Conservation (phyloP, 2,888 invertebrate species). For the Gari tellinella region DNA sequence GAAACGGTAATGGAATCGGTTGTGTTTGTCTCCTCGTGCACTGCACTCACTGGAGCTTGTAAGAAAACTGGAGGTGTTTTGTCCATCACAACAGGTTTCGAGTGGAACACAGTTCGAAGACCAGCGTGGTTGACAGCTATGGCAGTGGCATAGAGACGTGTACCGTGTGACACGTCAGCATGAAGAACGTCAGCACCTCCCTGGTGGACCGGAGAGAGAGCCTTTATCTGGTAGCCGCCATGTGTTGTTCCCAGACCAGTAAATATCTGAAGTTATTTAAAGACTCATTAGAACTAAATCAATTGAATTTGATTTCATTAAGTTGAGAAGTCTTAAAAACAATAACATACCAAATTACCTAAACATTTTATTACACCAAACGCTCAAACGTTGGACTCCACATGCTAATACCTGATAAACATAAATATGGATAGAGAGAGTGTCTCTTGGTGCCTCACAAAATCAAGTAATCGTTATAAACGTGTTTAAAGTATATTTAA, state of each 20-base stretch:
- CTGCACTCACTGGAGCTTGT: not conserved
- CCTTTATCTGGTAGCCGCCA: constrained; percentile 53
- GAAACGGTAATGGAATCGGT: not conserved
- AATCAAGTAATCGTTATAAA: not conserved
- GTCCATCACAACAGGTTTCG: constrained; percentile 50
- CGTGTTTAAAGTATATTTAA: too few relatives aligned
- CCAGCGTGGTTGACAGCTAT: constrained; percentile 62
- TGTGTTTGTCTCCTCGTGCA: not conserved
- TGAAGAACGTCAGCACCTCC: constrained; percentile 26
- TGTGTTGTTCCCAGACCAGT: constrained; percentile 53
- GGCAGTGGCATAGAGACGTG: constrained; percentile 46
- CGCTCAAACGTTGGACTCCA: too few relatives aligned
- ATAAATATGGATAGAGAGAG: too few relatives aligned
- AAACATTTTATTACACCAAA: not conserved
- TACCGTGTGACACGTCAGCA: constrained; percentile 47
- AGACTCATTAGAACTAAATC: not conserved
- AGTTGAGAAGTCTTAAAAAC: not conserved
- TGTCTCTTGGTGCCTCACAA: too few relatives aligned
- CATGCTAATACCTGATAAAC: too few relatives aligned
- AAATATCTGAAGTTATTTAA: constrained; percentile 4
- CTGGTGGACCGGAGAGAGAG: constrained; percentile 22
- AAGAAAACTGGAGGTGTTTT: constrained; percentile 54
- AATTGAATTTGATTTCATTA: not conserved
- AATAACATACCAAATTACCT: not conserved
- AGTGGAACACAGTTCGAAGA: constrained; percentile 32